These are phyloP conservation scores for Naja naja DNA, from an alignment of 2,113 vertebrate species.

Conservation along the genomic window DNA sequence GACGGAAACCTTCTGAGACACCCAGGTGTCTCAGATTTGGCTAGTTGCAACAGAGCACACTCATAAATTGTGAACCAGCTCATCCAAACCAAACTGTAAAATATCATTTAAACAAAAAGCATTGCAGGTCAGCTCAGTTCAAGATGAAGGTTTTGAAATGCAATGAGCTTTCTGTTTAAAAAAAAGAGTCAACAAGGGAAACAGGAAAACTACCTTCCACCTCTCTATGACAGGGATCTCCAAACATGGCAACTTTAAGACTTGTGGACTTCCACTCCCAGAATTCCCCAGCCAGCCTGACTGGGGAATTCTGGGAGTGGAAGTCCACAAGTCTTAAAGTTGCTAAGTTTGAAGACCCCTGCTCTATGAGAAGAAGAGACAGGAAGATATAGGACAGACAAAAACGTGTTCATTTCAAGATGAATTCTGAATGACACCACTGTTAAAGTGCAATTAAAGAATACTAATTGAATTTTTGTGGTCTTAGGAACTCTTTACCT, in stretches of 20 bases:
- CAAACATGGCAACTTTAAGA: too few species aligned
- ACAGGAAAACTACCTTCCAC: background rate
- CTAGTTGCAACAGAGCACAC: background rate
- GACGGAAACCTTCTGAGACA: background rate
- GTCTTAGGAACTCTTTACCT: background rate
- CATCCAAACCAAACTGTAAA: constrained; percentile 42
- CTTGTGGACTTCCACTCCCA: too few species aligned
- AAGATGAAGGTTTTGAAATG: constrained; percentile 49
- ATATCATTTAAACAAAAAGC: background rate
- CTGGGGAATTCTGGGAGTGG: too few species aligned
- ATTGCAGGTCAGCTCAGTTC: constrained; percentile 39
- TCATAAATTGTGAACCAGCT: constrained; percentile 56
- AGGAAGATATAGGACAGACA: background rate
- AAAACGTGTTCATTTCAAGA: background rate
- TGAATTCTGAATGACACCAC: background rate
- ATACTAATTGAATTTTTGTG: background rate
- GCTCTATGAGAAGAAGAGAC: background rate
- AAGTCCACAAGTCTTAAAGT: too few species aligned
- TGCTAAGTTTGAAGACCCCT: too few species aligned
- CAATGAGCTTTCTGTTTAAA: constrained; percentile 18
- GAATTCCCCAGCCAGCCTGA: too few species aligned
- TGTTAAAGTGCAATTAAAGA: background rate
- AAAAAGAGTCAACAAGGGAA: accelerated
- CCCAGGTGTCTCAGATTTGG: constrained; percentile 3
- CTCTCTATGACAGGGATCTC: background rate